phyloP scores from a whole-genome alignment of 2,797 vertebrate species.

The Halcyon badia region DNA sequence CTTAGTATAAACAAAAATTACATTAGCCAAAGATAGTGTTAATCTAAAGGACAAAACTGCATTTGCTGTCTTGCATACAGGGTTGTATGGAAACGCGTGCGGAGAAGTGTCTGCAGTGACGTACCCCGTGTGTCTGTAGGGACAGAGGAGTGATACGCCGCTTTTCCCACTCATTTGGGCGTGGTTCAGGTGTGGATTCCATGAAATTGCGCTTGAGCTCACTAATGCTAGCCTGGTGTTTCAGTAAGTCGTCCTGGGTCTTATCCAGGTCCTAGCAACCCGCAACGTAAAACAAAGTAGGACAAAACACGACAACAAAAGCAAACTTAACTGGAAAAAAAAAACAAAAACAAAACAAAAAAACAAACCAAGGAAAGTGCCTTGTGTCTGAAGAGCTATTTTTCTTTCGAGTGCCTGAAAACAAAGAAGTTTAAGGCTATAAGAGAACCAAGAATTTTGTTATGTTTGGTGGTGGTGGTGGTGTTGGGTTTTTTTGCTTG shows the following conservation, averaged over 20 bases:
- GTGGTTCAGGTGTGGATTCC: constrained; percentile 96
- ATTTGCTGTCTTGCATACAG: not conserved
- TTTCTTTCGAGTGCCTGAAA: not conserved
- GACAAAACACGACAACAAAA: constrained; percentile 79
- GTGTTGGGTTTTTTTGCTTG: not conserved
- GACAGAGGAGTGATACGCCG: constrained; percentile 93
- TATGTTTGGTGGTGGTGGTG: not conserved
- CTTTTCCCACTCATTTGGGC: constrained; percentile 97
- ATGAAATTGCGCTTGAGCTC: constrained; percentile 99
- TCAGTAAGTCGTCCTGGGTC: constrained; percentile 98
- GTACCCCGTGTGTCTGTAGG: constrained; percentile 94
- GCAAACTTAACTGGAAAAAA: constrained; percentile 67
- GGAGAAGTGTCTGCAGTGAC: constrained; percentile 79
- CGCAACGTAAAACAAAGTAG: constrained; percentile 74
- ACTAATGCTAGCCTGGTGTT: constrained; percentile 99
- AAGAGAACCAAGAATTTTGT: not conserved
- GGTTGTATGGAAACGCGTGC: constrained; percentile 39
- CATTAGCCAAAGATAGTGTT: not conserved
- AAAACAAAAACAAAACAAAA: not conserved
- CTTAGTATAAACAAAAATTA: constrained; percentile 68
- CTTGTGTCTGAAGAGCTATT: constrained; percentile 76
- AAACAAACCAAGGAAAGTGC: constrained; percentile 82
- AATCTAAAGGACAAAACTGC: constrained; percentile 5
- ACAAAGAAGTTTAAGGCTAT: not conserved
- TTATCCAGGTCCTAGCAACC: constrained; percentile 97